Percentiles rank a stretch among this genome's conserved stretches.
phyloP scores from a whole-genome alignment of 2,797 vertebrate species.

The Melanotaenia trifasciata region DNA sequence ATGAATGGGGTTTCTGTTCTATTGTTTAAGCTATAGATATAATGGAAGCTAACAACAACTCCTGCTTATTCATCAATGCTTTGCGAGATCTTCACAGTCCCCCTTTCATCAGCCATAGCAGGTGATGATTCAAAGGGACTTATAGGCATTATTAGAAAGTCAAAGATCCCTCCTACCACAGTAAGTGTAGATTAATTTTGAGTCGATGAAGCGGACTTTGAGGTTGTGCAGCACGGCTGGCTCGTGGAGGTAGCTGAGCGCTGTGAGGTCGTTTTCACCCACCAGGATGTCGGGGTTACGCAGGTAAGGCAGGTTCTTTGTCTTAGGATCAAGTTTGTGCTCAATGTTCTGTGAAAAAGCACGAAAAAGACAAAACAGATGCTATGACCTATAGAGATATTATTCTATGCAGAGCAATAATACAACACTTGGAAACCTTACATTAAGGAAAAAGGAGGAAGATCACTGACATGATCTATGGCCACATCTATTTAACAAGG shows the following conservation, averaged over 20 bases:
- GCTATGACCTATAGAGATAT: neutral
- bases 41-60: neutral
- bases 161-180: conserved; percentile 84
- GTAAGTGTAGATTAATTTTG: conserved; percentile 98
- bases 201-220: conserved; percentile 97
- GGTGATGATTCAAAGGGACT: neutral
- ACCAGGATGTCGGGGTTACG: conserved; percentile 98
- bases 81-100: neutral
- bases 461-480: neutral
- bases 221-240: conserved; percentile 97
- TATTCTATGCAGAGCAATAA: neutral
- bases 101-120: neutral
- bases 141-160: neutral
- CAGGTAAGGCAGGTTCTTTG: conserved; percentile 92
- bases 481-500: neutral
- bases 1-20: neutral
- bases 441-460: conserved; percentile 1
- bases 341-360: conserved; percentile 84
- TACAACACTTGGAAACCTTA: neutral
- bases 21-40: neutral
- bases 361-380: neutral
- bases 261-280: conserved; percentile 98
- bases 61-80: neutral
- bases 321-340: conserved; percentile 90
- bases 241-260: conserved; percentile 97